Evolutionary conservation across 1,140 invertebrate genomes (phyloP).

Genomic region (Geopemphigus sp.): DNA sequence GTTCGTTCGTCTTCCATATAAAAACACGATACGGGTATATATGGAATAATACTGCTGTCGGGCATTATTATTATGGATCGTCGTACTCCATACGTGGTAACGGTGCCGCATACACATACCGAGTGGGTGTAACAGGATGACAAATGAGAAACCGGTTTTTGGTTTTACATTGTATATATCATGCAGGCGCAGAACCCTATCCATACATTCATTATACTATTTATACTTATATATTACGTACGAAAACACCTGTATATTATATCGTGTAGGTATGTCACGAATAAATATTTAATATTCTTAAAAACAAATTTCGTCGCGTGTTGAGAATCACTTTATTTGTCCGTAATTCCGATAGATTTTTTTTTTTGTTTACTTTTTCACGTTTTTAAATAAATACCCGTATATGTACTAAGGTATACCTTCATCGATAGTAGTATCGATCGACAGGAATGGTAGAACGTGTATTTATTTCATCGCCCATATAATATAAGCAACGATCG

Average conservation of each 20-base stretch:
- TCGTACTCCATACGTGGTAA: neutral
- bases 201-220: neutral
- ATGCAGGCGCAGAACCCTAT: conserved; percentile 23
- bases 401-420: too few species aligned
- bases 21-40: too few species aligned
- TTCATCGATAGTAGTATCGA: too few species aligned
- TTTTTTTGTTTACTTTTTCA: too few species aligned
- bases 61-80: too few species aligned
- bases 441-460: too few species aligned
- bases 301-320: neutral
- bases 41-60: too few species aligned
- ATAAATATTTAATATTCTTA: neutral
- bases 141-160: conserved; percentile 46
- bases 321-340: too few species aligned
- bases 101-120: conserved; percentile 31
- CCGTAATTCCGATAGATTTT: too few species aligned
- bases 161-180: conserved; percentile 10
- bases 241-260: neutral
- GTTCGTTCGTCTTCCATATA: neutral
- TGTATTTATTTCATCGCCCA: too few species aligned
- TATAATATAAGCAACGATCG: too few species aligned
- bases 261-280: neutral
- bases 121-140: conserved; percentile 47
- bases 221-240: neutral
- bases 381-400: too few species aligned